Evolutionary conservation across 2,113 vertebrate genomes (phyloP), one percentile per base, ranked within the genome.

Genomic region (Collichthys lucidus): DNA sequence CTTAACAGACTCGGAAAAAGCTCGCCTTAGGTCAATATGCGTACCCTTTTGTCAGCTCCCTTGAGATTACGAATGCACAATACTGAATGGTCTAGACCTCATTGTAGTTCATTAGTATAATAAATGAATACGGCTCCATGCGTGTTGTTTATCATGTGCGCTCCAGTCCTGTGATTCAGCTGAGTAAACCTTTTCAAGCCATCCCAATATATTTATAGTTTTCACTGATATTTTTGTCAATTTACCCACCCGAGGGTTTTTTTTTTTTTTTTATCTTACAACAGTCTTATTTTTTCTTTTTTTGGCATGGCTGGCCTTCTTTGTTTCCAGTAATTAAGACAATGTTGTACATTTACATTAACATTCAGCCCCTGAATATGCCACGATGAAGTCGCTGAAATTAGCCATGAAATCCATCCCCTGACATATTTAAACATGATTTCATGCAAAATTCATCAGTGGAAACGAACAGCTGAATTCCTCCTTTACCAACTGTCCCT

Each of bases 121-220:
- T 50, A 64, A 80, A 88, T 87, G 81, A 77, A 63, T 50, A 62
- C 16, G 5, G 77, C 44, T 49, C 15, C 35, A n/a, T 77, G 65
- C 56, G 50, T 82, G 84, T 74, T 88, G 74, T 92, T 90, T 70
- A 82, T 92, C 79, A 87, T 53, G 11, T 49, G 62, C 61, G 55
- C 82, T 86, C 59, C 71, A 59, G 29, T 56, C 62, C 65, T 16
- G 14, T 4, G n/a, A 44, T 79, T 63, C 62, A 78, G 83, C 86
- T 74, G 53, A 86, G 78, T 35, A 74, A 77, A 80, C 77, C 65
- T 64, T 52, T 56, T 20, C 77, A 80, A 26, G 66, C 22, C 67
- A 20, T 4, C 35, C 5, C 44, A 55, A 15, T 74, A 50, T 64
- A 83, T 68, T 68, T 71, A 47, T 50, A 47, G 29, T 65, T 74